These are phyloP conservation scores for Neopelma chrysocephalum DNA, from an alignment of 2,797 vertebrate genomes.

Conservation along the genomic window DNA sequence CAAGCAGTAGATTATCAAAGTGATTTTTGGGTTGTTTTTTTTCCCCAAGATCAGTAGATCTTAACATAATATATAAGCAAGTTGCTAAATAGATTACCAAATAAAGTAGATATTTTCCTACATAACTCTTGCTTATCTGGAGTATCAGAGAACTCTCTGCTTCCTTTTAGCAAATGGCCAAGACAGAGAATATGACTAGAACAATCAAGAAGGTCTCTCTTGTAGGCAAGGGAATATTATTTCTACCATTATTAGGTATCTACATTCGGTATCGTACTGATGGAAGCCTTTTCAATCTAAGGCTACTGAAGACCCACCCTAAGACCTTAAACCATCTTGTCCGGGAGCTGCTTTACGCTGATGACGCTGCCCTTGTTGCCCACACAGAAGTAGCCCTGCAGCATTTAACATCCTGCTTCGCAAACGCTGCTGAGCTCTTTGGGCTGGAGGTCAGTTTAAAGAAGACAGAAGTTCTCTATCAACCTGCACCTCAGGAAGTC, in stretches of 20 bases:
- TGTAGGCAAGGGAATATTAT: not conserved
- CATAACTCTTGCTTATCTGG: not conserved
- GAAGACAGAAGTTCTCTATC: no score
- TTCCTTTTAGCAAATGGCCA: not conserved
- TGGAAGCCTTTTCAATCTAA: no score
- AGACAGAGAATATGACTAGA: not conserved
- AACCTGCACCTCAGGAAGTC: no score
- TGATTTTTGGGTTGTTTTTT: not conserved
- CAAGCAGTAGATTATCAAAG: not conserved
- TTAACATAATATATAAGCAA: not conserved
- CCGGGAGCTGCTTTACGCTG: no score
- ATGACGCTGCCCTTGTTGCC: no score
- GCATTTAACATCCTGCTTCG: no score
- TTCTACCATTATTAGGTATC: not conserved
- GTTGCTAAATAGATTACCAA: not conserved
- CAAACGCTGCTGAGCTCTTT: no score
- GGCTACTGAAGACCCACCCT: no score
- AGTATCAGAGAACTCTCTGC: not conserved
- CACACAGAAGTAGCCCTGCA: no score
- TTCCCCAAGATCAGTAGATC: not conserved
- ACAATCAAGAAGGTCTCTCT: not conserved
- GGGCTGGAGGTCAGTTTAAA: no score
- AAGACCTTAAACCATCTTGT: no score
- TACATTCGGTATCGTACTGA: no score
- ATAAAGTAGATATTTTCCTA: not conserved